Percentiles rank a stretch among this genome's conserved stretches.
Conservation (phyloP, 2,113 vertebrate genomes). For the Rhinichthys klamathensis region DNA sequence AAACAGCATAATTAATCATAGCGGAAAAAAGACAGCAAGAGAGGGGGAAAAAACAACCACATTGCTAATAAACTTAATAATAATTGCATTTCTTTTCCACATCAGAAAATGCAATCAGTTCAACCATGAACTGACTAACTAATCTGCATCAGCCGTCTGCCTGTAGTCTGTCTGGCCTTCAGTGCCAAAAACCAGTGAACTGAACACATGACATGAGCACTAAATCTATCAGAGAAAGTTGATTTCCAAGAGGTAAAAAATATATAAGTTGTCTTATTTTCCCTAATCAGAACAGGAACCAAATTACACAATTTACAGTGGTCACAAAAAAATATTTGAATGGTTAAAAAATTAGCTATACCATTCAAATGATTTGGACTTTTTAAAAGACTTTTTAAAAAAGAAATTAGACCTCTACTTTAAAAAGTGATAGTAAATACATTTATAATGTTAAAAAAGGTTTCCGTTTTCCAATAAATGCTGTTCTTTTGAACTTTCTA, state of each 20-base stretch:
- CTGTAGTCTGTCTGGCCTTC: slow-evolving; percentile 47
- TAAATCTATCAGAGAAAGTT: slow-evolving; percentile 2
- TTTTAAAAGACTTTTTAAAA: no score
- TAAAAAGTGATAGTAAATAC: not conserved
- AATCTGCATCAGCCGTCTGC: slow-evolving; percentile 63
- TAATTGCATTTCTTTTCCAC: slow-evolving; percentile 78
- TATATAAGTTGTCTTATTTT: not conserved
- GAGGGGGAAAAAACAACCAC: slow-evolving; percentile 71
- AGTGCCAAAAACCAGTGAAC: slow-evolving; percentile 66
- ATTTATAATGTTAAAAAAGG: not conserved
- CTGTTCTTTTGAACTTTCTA: not conserved
- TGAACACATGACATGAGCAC: slow-evolving; percentile 32
- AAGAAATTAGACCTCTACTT: not conserved
- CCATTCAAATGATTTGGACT: not conserved
- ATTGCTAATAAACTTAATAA: slow-evolving; percentile 79
- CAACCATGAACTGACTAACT: slow-evolving; percentile 65
- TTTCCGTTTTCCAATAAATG: not conserved
- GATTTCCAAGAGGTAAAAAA: not conserved
- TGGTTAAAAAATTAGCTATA: not conserved
- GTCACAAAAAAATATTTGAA: not conserved
- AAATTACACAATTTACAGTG: not conserved
- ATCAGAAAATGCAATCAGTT: slow-evolving; percentile 76
- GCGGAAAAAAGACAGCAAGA: slow-evolving; percentile 10
- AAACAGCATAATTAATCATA: slow-evolving; percentile 84
- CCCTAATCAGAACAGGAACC: not conserved